These are phyloP conservation scores for Apeira syringaria DNA, from an alignment of 2,888 invertebrate species.

Conservation along the genomic window DNA sequence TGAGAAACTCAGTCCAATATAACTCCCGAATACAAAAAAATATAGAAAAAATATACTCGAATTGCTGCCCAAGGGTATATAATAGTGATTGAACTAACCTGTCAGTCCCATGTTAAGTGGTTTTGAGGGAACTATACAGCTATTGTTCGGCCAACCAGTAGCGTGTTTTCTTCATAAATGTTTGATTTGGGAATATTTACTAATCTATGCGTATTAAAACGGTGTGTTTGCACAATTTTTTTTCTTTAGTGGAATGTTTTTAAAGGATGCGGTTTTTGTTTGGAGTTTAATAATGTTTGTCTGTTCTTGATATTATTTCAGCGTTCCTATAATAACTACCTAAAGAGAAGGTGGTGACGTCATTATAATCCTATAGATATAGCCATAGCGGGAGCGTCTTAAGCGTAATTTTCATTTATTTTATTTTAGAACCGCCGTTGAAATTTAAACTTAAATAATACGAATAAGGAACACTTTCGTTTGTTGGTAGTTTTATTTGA, in stretches of 20 bases:
- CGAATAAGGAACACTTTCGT: too few species aligned
- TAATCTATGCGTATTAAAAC: slow-evolving; percentile 59
- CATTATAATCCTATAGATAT: too few species aligned
- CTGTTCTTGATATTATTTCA: slow-evolving; percentile 1
- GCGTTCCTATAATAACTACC: too few species aligned
- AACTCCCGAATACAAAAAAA: slow-evolving; percentile 66
- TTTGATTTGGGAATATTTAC: slow-evolving; percentile 77
- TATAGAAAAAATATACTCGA: slow-evolving; percentile 67
- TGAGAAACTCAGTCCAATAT: slow-evolving; percentile 64
- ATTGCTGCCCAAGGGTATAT: slow-evolving; percentile 73
- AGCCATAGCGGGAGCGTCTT: too few species aligned
- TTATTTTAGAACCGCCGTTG: too few species aligned
- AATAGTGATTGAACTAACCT: slow-evolving; percentile 82
- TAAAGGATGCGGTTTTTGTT: slow-evolving; percentile 36
- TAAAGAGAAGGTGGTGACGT: too few species aligned
- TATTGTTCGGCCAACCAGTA: slow-evolving; percentile 76
- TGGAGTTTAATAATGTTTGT: slow-evolving; percentile 5
- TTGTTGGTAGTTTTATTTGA: too few species aligned
- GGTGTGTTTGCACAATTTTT: slow-evolving; percentile 60
- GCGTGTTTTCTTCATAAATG: slow-evolving; percentile 80
- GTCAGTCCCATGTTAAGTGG: slow-evolving; percentile 83
- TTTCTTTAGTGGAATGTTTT: slow-evolving; percentile 56
- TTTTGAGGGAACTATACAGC: slow-evolving; percentile 71
- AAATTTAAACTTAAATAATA: too few species aligned
- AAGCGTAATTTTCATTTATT: too few species aligned